Evolutionary conservation across 2,888 invertebrate species (phyloP).

Genomic region (Chymomyza procnemis): DNA sequence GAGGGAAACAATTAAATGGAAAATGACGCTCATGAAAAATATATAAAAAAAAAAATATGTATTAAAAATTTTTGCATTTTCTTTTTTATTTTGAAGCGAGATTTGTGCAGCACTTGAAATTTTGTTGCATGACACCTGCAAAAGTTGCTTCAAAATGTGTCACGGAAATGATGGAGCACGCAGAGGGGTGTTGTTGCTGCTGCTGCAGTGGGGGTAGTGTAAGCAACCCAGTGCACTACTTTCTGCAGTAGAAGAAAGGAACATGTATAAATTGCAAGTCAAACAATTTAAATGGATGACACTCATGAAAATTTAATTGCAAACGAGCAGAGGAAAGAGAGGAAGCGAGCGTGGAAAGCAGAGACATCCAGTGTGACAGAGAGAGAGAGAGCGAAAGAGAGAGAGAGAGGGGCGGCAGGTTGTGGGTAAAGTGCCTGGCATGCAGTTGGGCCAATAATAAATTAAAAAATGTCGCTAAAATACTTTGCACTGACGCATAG

Average conservation of each 20-base stretch:
- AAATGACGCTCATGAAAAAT: background rate
- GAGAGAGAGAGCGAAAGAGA: background rate
- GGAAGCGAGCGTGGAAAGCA: too few species aligned
- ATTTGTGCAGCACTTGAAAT: slow-evolving; percentile 2
- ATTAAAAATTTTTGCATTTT: background rate
- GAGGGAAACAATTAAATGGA: slow-evolving; percentile 4
- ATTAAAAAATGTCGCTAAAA: slow-evolving; percentile 27
- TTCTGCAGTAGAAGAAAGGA: background rate
- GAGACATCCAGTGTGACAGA: too few species aligned
- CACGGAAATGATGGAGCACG: too few species aligned
- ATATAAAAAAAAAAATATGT: too few species aligned
- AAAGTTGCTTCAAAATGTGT: slow-evolving; percentile 4
- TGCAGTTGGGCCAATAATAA: slow-evolving; percentile 43
- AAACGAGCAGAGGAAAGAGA: slow-evolving; percentile 17
- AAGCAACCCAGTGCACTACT: background rate
- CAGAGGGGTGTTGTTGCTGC: too few species aligned
- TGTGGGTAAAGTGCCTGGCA: background rate
- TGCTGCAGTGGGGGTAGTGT: background rate
- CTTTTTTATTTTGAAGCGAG: too few species aligned
- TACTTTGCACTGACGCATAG: background rate
- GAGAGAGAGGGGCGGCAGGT: background rate
- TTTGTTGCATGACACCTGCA: slow-evolving; percentile 5
- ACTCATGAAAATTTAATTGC: slow-evolving; percentile 51
- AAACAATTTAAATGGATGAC: slow-evolving; percentile 50
- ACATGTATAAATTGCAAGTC: slow-evolving; percentile 39